Evolutionary conservation across 92 coral and sea anemone species (phyloP), one percentile per base, ranked within the genome.

Genomic region (Epizoanthus illoricatus): DNA sequence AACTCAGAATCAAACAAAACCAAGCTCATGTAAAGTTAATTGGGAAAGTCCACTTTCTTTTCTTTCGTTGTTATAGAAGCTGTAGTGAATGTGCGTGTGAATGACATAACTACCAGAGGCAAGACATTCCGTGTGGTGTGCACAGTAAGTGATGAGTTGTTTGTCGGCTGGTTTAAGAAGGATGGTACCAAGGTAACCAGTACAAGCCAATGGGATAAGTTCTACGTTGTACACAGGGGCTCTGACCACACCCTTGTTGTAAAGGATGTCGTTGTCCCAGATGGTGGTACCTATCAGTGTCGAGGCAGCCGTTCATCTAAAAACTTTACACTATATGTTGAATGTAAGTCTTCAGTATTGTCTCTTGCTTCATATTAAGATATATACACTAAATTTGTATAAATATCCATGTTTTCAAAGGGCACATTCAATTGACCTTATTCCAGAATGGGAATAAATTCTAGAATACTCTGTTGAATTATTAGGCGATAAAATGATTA

Each of bases 271-370:
- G 82, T 18, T 23, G 94, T 92, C 0, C 85, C 89, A n/a, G 97
- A 92, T 57, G 97, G 97, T 5, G 97, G 97, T 16, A 62, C 81
- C 56, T 92, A 92, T 56, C 85, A 88, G 17, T 92, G 97, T 68
- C 84, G 79, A 71, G 97, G 97, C 24, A 69, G 83, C 1, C 67
- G 12, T 7, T 74, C 83, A 5, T 58, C 19, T 67, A 78, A 79
- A n/a, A 69, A 17, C 55, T 90, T 90, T 75, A 75, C 91, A 24
- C 86, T 92, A 2, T 92, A 78, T 70, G 94, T 92, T 36, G 97
- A 92, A 71, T 92, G 97, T 92, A 86, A 86, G 97, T 88, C 76
- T 56, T 28, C 2, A 0, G 36, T 28, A 28, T 28, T 28, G 36
- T 28, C 36, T 28, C 36, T 28, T 28, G 36, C 33, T 28, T 28